These are phyloP conservation scores for Thaumatotibia leucotreta DNA, from an alignment of 1,140 invertebrate genomes.

Conservation along the genomic window DNA sequence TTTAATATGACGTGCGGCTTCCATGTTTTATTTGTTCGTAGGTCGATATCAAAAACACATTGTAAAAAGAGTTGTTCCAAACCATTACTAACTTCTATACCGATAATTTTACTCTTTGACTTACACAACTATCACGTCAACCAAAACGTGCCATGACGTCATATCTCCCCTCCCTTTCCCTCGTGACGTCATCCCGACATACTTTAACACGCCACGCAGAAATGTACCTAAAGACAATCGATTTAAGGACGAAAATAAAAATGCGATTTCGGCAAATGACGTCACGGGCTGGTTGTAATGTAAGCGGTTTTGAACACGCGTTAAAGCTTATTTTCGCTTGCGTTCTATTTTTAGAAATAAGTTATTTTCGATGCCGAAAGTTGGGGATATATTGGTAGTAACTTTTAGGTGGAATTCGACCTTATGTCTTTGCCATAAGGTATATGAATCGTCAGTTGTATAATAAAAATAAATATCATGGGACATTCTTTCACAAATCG, in stretches of 20 bases:
- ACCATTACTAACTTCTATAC: background rate
- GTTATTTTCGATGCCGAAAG: background rate
- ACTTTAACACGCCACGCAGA: background rate
- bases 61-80: no score
- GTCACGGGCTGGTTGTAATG: background rate
- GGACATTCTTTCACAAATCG: no score
- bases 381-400: background rate
- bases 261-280: background rate
- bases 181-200: constrained; percentile 17
- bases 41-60: no score
- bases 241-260: background rate
- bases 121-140: background rate
- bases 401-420: no score
- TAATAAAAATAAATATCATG: no score
- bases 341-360: background rate
- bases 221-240: background rate
- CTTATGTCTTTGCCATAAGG: no score
- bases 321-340: background rate
- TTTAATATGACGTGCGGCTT: no score
- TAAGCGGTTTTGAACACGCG: background rate
- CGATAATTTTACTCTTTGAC: background rate
- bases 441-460: no score
- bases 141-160: constrained; percentile 14
- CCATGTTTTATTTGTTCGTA: no score
- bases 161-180: constrained; percentile 6